Base-by-base conservation (phyloP, 2,888 invertebrate genomes). In the Thereva unica region DNA sequence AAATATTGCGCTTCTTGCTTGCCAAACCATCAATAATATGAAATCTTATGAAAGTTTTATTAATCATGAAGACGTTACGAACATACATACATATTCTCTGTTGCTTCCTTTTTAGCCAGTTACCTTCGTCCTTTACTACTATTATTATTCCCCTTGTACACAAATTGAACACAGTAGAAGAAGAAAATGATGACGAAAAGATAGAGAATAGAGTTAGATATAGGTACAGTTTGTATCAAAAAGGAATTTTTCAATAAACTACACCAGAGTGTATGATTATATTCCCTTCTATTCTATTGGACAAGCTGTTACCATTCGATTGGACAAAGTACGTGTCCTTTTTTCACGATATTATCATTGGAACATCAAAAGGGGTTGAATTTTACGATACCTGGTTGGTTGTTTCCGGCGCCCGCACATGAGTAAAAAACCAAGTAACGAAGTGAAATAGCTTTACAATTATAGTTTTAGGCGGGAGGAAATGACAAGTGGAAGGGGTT, bases 331-430 rank as follows among this genome's bases (percentile, higher is more conserved):
- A 55, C 44, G 44, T 66, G 54, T 68, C 61, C 54, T 61, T 65
- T 53, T 12, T 53, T 63, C 49, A 63, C 34, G 23, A 10, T 34
- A 52, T 63, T 50, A 63, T 63, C 42, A 53, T 53, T 53, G 12
- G 10, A 42, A 52, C 42, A 34, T 1, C 37, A 38, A 63, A 42
- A 53, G 53, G 52, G 63, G 50, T 63, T 52, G 35, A 23, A 44
- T 52, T 41, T 44, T 34, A 54, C 9, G 55, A 64, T 49, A 56
- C 38, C 44, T 50, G 56, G 50, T 66, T 66, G 66, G 66, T 66
- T 52, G 50, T 66, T 57, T 66, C 66, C 66, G 66, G 66, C 66
- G 66, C n/a, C n/a, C n/a, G n/a, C 66, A 66, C n/a, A 52, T n/a
- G 12, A 52, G 52, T 50, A 52, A 52, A 7, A 52, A 12, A n/a